A percentile compares a stretch with the other conserved stretches of the same genome.
phyloP scores from a whole-genome alignment of 2,888 invertebrate species.

The Acleris emargana region DNA sequence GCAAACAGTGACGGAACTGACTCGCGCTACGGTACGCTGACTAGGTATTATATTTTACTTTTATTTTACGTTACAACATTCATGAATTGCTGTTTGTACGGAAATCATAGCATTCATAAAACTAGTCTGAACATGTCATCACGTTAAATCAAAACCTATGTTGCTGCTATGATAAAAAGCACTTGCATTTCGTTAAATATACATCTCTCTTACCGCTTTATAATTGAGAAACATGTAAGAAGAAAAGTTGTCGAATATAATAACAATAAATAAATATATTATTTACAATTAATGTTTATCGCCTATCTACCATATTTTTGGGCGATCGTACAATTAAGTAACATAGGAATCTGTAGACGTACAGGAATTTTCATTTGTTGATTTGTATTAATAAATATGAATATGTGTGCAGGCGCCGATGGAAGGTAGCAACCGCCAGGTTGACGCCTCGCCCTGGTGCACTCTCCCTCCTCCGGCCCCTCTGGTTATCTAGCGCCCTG shows the following conservation, averaged over 20 bases:
- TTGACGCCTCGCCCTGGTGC: too few relatives aligned
- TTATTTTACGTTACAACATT: constrained; percentile 10
- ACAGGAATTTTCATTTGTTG: neutral
- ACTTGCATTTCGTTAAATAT: constrained; percentile 70
- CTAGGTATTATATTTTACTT: constrained; percentile 2
- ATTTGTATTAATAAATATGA: neutral
- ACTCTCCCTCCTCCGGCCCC: neutral
- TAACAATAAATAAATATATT: constrained; percentile 83
- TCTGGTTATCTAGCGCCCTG: neutral
- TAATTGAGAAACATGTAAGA: constrained; percentile 80
- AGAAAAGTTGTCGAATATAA: constrained; percentile 79
- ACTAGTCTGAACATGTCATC: constrained; percentile 21
- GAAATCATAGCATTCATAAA: constrained; percentile 11
- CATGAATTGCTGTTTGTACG: constrained; percentile 7
- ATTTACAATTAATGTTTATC: constrained; percentile 80
- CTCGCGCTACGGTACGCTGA: constrained; percentile 46
- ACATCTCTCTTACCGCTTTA: constrained; percentile 76
- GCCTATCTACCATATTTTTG: constrained; percentile 76
- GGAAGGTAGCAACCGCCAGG: neutral
- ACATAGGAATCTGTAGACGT: constrained; percentile 10
- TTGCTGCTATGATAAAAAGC: constrained; percentile 72
- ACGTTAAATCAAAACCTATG: constrained; percentile 54
- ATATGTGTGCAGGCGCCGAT: constrained; percentile 6
- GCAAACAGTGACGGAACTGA: constrained; percentile 55
- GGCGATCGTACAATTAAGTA: constrained; percentile 47